Evolutionary conservation across 2,797 vertebrate species (phyloP), one percentile per base, ranked within the genome.

Genomic region (Sebastes melanostomus): DNA sequence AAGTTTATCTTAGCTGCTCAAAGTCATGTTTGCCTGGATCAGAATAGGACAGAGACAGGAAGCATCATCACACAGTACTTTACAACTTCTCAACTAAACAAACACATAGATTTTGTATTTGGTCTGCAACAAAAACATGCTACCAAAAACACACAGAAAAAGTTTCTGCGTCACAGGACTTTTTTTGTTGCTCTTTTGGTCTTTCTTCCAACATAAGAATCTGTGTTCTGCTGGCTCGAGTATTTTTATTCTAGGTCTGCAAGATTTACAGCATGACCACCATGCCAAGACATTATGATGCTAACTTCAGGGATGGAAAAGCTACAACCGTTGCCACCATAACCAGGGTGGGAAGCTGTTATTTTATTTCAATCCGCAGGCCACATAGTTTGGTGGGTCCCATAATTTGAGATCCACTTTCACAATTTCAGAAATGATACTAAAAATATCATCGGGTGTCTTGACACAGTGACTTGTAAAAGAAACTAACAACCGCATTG

Each of bases 261-360:
- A 25, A 67, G 66, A 82, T 80, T 76, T 82, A 84, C 56, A 61
- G 71, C 62, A 55, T 66, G 42, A 63, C 63, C 60, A 61, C 36
- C 16, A 70, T 24, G 66, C 71, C 84, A 74, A 73, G 50, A 73
- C 59, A 77, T 71, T 29, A 80, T 42, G 66, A 76, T 30, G 42
- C 58, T 67, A 66, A 84, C 54, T 71, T 84, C 36, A 66, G 42
- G 73, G n/a, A 63, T 75, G 60, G 70, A 77, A 85, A 85, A 72
- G 22, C 59, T 66, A 62, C 69, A 86, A 62, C 54, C 38, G 32
- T 6, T 70, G 54, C 68, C 76, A 81, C 59, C 34, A 65, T 77
- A 73, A 76, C 66, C 54, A 66, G 38, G 30, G 30, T 11, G 61
- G 73, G 60, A 84, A 75, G 72, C 32, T 72, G 66, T 32, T 65